Conservation (phyloP, 2,888 invertebrate genomes). For the Apodemia hepburni region DNA sequence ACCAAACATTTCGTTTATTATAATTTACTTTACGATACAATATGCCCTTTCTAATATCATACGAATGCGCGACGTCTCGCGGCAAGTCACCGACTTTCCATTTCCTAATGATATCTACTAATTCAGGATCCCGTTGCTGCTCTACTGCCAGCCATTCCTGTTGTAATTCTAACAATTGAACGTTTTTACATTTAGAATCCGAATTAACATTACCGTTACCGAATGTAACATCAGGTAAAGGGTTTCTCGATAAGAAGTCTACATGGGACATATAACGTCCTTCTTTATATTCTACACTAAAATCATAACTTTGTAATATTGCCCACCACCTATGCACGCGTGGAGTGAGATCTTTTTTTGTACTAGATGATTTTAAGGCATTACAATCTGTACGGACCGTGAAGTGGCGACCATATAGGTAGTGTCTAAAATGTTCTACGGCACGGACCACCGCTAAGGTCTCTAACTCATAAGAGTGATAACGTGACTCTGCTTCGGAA, state of each 20-base stretch:
- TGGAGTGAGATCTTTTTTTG: conserved; percentile 8
- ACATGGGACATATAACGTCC: conserved; percentile 4
- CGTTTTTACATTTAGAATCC: not conserved
- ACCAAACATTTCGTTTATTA: conserved; percentile 25
- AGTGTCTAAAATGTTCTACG: conserved; percentile 25
- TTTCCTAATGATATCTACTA: no score
- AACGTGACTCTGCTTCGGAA: conserved; percentile 29
- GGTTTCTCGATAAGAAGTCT: conserved; percentile 17
- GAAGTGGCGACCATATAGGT: conserved; percentile 21
- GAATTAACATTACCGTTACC: not conserved
- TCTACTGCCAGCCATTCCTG: conserved; percentile 35
- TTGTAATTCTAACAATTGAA: conserved; percentile 28
- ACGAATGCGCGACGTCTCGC: no score
- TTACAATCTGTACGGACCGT: conserved; percentile 25
- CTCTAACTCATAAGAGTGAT: conserved; percentile 36
- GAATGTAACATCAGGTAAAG: not conserved
- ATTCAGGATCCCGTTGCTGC: conserved; percentile 25
- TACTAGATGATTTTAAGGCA: conserved; percentile 17
- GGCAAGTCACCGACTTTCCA: no score
- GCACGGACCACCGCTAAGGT: conserved; percentile 36
- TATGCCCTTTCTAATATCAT: no score
- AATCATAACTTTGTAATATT: not conserved
- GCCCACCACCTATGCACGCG: not conserved
- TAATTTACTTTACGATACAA: not conserved
- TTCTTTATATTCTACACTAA: conserved; percentile 6